These are phyloP conservation scores for Agrotis exclamationis DNA, from an alignment of 2,888 invertebrate genomes.

Conservation along the genomic window DNA sequence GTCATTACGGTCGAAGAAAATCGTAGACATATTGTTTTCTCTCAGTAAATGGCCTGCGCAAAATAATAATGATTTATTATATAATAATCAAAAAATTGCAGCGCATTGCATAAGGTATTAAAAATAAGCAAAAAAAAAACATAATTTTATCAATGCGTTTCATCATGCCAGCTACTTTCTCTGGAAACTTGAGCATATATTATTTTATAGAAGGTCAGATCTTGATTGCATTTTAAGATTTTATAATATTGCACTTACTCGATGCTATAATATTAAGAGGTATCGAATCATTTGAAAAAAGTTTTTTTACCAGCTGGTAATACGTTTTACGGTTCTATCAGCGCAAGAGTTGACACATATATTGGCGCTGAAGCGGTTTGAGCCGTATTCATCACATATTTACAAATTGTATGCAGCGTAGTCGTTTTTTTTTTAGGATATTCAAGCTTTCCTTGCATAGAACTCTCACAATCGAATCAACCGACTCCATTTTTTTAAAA, in stretches of 20 bases:
- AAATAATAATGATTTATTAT: conserved; percentile 18
- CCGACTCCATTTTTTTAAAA: not conserved
- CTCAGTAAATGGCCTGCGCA: conserved; percentile 14
- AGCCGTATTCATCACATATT: not conserved
- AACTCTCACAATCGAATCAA: not conserved
- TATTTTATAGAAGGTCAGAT: conserved; percentile 55
- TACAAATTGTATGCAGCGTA: not conserved
- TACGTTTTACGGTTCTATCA: not conserved
- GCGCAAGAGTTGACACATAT: not conserved
- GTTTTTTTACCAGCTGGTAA: not conserved
- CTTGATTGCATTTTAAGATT: conserved; percentile 36
- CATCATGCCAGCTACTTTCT: conserved; percentile 22
- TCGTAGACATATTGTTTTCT: conserved; percentile 19
- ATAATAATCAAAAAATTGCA: conserved; percentile 39
- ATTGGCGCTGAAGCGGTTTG: not conserved
- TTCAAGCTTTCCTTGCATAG: not conserved
- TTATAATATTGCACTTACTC: conserved; percentile 44
- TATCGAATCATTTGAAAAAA: not conserved
- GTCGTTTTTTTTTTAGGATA: too few species aligned
- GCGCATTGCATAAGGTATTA: conserved; percentile 3
- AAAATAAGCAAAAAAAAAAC: too few species aligned
- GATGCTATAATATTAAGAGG: conserved; percentile 32
- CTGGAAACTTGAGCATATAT: conserved; percentile 28
- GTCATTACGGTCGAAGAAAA: conserved; percentile 31
- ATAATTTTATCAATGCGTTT: conserved; percentile 16